Evolutionary conservation across 2,888 invertebrate species (phyloP).

Genomic region (Drosophila kambysellisi): DNA sequence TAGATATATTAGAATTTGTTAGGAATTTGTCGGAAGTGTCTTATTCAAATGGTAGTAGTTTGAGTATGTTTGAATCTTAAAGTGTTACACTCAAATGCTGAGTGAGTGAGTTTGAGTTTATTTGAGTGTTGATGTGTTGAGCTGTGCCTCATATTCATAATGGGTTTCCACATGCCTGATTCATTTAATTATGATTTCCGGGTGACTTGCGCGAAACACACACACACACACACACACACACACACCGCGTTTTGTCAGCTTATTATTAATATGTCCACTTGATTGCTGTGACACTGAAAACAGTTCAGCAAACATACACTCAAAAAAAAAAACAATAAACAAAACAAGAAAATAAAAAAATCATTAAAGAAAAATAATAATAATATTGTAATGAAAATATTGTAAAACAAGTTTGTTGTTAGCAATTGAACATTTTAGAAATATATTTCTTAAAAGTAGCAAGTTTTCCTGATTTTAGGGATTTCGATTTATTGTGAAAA

Average conservation of each 20-base stretch:
- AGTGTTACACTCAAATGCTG: not conserved
- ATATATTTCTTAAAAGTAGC: not conserved
- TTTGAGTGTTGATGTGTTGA: constrained; percentile 7
- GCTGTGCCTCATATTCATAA: constrained; percentile 25
- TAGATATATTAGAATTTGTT: not conserved
- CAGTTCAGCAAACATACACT: constrained; percentile 30
- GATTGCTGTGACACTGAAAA: constrained; percentile 54
- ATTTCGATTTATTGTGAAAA: not conserved
- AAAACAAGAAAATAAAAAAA: not conserved
- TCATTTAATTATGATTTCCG: constrained; percentile 77
- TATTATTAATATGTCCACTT: constrained; percentile 57
- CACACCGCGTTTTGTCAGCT: constrained; percentile 18
- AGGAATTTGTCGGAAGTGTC: not conserved
- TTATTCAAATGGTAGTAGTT: no score
- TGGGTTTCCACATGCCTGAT: constrained; percentile 66
- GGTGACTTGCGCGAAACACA: constrained; percentile 33
- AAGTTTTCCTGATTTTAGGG: no score
- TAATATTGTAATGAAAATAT: not conserved
- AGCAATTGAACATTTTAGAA: not conserved
- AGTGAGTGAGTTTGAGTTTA: not conserved
- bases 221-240: constrained; percentile 12
- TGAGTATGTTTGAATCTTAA: no score
- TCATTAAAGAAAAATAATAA: not conserved
- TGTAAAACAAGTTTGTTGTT: not conserved
- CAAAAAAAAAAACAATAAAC: not conserved